Evolutionary conservation across 2,797 vertebrate species (phyloP).

Genomic region (Anniella stebbinsi): DNA sequence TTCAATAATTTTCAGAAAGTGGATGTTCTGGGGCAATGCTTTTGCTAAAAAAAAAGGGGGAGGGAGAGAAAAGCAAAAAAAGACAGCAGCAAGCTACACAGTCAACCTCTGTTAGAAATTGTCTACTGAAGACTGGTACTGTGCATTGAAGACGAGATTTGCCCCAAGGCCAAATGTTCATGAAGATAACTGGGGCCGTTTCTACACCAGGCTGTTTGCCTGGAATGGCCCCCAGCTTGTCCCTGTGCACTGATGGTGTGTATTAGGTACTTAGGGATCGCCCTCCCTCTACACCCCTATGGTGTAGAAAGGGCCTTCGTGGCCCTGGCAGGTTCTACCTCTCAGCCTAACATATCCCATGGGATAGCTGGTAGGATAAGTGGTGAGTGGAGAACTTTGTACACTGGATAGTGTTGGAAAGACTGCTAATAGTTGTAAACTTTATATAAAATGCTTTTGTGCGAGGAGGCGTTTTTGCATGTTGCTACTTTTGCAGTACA

Average conservation of each 20-base stretch:
- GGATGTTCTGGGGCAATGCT: neutral
- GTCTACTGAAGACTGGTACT: neutral
- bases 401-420: neutral
- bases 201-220: too few relatives aligned
- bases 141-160: neutral
- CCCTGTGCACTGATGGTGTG: too few relatives aligned
- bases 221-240: too few relatives aligned
- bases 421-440: neutral
- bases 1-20: neutral
- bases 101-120: neutral
- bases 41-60: neutral
- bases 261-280: too few relatives aligned
- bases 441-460: neutral
- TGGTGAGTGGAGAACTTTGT: neutral
- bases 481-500: constrained; percentile 44
- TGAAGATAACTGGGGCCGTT: neutral
- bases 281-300: too few relatives aligned
- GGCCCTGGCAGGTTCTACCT: neutral
- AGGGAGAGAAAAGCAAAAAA: too few relatives aligned
- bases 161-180: neutral
- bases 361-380: neutral
- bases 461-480: constrained; percentile 37
- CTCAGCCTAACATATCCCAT: neutral
- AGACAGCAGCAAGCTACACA: neutral
- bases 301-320: too few relatives aligned